phyloP scores from a whole-genome alignment of 2,113 vertebrate species.

The Romanogobio albipinnatus region DNA sequence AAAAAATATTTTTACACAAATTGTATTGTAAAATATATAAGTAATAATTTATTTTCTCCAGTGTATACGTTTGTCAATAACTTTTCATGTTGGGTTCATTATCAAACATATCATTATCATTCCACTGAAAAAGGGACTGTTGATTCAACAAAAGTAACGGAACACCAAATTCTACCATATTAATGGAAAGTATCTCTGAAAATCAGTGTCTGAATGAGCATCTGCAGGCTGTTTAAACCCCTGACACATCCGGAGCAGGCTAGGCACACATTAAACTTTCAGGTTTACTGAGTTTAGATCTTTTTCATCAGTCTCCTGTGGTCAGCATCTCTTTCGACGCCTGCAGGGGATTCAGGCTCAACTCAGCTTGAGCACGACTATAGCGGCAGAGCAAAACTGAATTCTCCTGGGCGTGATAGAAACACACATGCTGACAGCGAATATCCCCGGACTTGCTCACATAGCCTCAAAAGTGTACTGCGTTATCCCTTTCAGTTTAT shows the following conservation, averaged over 20 bases:
- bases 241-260: not conserved
- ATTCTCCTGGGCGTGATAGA: not conserved
- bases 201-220: not conserved
- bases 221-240: not conserved
- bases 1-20: not conserved
- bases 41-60: not conserved
- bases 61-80: not conserved
- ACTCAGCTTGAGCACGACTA: not conserved
- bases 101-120: not conserved
- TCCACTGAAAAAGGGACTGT: not conserved
- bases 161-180: not conserved
- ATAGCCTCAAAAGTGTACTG: not conserved
- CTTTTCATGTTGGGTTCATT: not conserved
- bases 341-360: not conserved
- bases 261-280: not conserved
- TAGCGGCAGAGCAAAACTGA: not conserved
- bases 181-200: not conserved
- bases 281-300: conserved; percentile 2
- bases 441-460: not conserved
- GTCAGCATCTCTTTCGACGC: conserved; percentile 6
- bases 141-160: not conserved
- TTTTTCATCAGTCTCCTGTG: not conserved
- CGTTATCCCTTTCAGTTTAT: conserved; percentile 25
- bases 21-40: not conserved
- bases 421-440: conserved; percentile 15